phyloP scores from a whole-genome alignment of 2,797 vertebrate genomes.

The Babyrousa celebensis region DNA sequence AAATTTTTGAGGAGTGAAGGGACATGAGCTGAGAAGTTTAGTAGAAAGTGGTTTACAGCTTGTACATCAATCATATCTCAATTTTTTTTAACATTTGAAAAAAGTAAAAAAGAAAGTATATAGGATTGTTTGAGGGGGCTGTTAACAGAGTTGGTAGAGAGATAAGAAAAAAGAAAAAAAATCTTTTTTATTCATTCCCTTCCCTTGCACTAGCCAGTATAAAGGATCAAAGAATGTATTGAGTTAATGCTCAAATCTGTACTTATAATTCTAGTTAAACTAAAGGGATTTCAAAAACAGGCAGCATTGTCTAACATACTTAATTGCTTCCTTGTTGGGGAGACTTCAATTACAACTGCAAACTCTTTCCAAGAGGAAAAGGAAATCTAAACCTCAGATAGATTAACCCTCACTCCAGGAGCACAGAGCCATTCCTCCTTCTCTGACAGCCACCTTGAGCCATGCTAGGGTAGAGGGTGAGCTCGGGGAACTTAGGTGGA shows the following conservation, averaged over 20 bases:
- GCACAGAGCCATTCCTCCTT: neutral
- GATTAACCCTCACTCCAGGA: conserved; percentile 34
- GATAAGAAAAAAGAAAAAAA: neutral
- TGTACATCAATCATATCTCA: too few species aligned
- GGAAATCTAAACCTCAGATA: conserved; percentile 6
- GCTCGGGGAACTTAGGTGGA: neutral
- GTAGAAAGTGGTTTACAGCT: neutral
- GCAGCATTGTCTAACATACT: conserved; percentile 53
- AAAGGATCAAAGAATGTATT: conserved; percentile 40
- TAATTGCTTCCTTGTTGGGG: conserved; percentile 72
- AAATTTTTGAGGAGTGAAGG: neutral
- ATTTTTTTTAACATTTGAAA: too few species aligned
- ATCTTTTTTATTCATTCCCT: neutral
- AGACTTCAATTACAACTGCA: conserved; percentile 39
- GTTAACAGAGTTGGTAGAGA: neutral
- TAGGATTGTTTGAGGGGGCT: neutral
- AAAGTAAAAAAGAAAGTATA: neutral
- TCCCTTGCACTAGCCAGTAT: neutral
- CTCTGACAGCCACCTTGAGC: neutral
- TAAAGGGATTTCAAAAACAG: conserved; percentile 68
- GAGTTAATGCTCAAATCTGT: conserved; percentile 36
- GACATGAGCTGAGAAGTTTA: neutral
- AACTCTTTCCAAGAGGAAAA: conserved; percentile 62
- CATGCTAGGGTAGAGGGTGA: neutral
- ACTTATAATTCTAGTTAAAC: conserved; percentile 77